Conservation (phyloP, 2,797 vertebrate genomes). For the Eupleurogrammus muticus region DNA sequence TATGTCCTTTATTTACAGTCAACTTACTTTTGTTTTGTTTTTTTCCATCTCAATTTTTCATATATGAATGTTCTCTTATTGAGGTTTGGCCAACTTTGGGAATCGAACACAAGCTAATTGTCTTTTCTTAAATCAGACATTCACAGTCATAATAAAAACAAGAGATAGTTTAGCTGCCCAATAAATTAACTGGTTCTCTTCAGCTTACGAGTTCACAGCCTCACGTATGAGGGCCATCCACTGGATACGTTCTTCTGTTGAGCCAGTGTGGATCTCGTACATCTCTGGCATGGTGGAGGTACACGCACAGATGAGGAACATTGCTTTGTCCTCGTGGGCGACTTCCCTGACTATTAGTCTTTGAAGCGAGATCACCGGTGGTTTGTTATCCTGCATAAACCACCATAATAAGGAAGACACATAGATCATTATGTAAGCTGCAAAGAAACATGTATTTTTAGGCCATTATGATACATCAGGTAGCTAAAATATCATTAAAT, state of each 20-base stretch:
- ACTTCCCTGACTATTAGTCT: conserved; percentile 93
- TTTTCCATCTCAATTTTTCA: background rate
- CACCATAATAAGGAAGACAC: background rate
- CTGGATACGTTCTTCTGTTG: conserved; percentile 86
- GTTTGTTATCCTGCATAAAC: conserved; percentile 88
- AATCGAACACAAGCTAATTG: no score
- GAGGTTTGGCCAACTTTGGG: no score
- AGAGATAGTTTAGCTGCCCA: background rate
- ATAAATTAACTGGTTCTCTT: background rate
- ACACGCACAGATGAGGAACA: conserved; percentile 91
- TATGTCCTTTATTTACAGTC: background rate
- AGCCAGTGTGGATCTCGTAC: conserved; percentile 92
- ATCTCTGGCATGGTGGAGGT: conserved; percentile 88
- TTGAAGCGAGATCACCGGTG: conserved; percentile 89
- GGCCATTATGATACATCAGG: background rate
- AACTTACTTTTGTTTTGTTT: no score
- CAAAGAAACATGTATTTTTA: background rate
- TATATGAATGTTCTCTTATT: background rate
- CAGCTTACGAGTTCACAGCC: conserved; percentile 87
- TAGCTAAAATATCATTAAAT: background rate
- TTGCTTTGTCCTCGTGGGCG: conserved; percentile 91
- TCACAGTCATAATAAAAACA: background rate
- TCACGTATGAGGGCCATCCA: conserved; percentile 90
- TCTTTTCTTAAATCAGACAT: background rate
- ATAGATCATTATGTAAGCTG: background rate